These are phyloP conservation scores for Tor tambroides DNA, from an alignment of 2,113 vertebrate genomes.

Conservation along the genomic window DNA sequence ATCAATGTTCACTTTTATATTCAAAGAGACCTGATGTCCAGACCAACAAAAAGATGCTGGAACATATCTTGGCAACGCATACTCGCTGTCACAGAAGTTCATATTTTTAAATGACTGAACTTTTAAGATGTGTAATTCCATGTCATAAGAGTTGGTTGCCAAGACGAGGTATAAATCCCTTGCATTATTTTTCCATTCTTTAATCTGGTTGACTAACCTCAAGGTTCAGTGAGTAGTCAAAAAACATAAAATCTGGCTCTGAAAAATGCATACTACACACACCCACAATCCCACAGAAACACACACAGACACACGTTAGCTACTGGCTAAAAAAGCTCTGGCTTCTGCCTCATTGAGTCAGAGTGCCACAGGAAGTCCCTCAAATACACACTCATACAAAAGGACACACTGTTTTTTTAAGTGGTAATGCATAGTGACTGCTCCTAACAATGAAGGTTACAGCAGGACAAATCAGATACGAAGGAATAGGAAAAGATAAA, in stretches of 20 bases:
- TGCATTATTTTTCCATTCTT: background rate
- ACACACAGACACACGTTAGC: conserved; percentile 27
- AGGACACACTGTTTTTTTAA: background rate
- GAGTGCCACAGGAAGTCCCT: conserved; percentile 12
- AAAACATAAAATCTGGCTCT: conserved; percentile 64
- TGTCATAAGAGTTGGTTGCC: background rate
- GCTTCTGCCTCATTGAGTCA: conserved; percentile 42
- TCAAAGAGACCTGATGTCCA: background rate
- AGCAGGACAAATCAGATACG: conserved; percentile 4
- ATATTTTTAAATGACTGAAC: background rate
- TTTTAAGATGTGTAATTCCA: background rate
- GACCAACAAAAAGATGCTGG: background rate
- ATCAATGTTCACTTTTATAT: background rate
- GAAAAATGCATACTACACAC: conserved; percentile 32
- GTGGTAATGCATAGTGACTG: background rate
- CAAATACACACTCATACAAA: conserved; percentile 13
- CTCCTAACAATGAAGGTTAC: conserved; percentile 10
- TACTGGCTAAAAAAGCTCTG: conserved; percentile 17
- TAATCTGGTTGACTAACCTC: conserved; percentile 3
- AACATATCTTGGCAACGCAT: background rate
- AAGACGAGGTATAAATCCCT: background rate
- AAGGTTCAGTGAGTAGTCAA: conserved; percentile 60
- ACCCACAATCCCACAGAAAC: conserved; percentile 35
- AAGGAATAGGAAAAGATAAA: background rate
- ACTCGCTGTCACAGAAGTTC: background rate